These are phyloP conservation scores for Rhynchonycteris naso DNA, from an alignment of 2,797 vertebrate genomes.

Conservation along the genomic window DNA sequence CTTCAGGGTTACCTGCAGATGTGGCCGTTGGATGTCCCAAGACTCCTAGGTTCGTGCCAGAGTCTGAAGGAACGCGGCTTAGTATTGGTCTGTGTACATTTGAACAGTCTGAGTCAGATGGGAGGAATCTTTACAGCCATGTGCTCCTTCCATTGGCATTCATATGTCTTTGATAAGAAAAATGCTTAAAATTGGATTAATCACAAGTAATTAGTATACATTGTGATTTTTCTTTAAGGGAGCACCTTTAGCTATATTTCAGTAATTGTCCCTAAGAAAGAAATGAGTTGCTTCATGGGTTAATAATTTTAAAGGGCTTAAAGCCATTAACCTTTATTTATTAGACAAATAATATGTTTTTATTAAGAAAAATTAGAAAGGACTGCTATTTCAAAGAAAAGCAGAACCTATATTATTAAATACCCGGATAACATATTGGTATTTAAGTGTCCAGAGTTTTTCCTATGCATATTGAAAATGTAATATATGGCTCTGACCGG, in stretches of 20 bases:
- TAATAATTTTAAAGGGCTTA: not conserved
- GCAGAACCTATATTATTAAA: not conserved
- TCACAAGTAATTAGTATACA: not conserved
- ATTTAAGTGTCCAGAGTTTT: not conserved
- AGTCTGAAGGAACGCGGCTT: not conserved
- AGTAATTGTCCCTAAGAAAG: not conserved
- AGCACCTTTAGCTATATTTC: not conserved
- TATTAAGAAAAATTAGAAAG: constrained; percentile 15
- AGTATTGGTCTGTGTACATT: not conserved
- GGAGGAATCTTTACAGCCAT: not conserved
- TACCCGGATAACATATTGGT: not conserved
- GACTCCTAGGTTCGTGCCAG: not conserved
- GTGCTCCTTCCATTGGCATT: not conserved
- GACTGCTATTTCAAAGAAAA: not conserved
- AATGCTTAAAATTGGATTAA: not conserved
- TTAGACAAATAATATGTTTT: not conserved
- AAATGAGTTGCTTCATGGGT: not conserved
- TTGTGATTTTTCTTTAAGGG: not conserved
- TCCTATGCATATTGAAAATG: not conserved
- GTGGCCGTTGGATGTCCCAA: not conserved
- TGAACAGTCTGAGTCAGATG: not conserved
- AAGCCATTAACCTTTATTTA: not conserved
- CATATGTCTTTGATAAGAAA: not conserved
- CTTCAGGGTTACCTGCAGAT: not conserved
- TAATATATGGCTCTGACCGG: not conserved